A percentile compares a stretch with the other conserved stretches of the same genome.
Conservation (phyloP, 35 echinoderm and acorn worm species). For the Apostichopus japonicus region DNA sequence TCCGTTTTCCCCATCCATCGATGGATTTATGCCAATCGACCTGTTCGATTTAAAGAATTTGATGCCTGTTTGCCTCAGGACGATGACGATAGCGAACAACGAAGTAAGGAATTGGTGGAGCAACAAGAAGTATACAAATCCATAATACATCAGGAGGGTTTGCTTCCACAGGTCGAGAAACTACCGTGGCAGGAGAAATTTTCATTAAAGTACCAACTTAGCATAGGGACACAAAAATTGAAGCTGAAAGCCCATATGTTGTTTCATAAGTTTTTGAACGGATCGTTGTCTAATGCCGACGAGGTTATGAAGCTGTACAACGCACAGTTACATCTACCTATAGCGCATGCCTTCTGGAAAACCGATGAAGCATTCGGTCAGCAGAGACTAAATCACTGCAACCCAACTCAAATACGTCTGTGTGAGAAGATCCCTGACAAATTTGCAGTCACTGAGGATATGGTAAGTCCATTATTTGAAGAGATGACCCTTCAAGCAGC, state of each 20-base stretch:
- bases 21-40: constrained; percentile 54
- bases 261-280: not conserved
- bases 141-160: constrained; percentile 33
- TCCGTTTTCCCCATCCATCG: constrained; percentile 78
- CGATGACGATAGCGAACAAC: constrained; percentile 34
- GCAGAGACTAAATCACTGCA: constrained; percentile 44
- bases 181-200: constrained; percentile 58
- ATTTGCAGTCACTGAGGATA: constrained; percentile 47
- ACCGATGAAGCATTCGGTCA: constrained; percentile 44
- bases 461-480: constrained; percentile 53
- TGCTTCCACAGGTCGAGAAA: constrained; percentile 28
- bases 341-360: not conserved
- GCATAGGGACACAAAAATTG: not conserved
- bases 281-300: constrained; percentile 36
- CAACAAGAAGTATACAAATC: constrained; percentile 67
- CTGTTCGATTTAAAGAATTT: constrained; percentile 40
- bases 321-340: constrained; percentile 56
- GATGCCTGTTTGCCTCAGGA: constrained; percentile 74
- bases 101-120: constrained; percentile 60
- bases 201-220: constrained; percentile 43
- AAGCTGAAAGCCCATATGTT: not conserved
- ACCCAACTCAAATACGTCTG: constrained; percentile 38
- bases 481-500: constrained; percentile 17
- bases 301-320: constrained; percentile 62
- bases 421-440: constrained; percentile 42